Percentiles rank a stretch among this genome's conserved stretches.
phyloP scores from a whole-genome alignment of 2,797 vertebrate species.

The Petrocephalus schoutedeni region DNA sequence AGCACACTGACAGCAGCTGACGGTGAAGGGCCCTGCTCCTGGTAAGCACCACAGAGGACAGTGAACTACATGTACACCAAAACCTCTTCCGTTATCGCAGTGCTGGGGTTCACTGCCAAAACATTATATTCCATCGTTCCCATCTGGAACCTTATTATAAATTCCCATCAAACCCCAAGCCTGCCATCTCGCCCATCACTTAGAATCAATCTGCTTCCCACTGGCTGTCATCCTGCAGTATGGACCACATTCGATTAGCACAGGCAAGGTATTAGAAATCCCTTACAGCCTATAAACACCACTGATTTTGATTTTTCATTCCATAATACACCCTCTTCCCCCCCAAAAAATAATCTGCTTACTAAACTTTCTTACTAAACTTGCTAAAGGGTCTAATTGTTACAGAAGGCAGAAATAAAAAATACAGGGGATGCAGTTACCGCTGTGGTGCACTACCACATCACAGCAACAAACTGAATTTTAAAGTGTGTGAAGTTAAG shows the following conservation, averaged over 20 bases:
- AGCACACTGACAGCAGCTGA: neutral
- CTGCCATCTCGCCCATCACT: neutral
- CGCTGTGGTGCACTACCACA: slow-evolving; percentile 21
- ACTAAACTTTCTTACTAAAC: neutral
- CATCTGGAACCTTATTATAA: neutral
- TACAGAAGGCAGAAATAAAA: slow-evolving; percentile 8
- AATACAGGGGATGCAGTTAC: slow-evolving; percentile 28
- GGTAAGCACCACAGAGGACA: neutral
- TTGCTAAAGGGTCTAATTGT: slow-evolving; percentile 31
- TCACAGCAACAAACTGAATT: slow-evolving; percentile 24
- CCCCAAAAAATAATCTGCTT: slow-evolving; percentile 20
- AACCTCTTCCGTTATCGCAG: neutral
- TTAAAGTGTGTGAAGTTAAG: neutral
- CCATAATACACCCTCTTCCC: slow-evolving; percentile 31
- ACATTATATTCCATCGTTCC: neutral
- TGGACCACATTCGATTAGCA: slow-evolving; percentile 16
- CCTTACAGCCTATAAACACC: neutral
- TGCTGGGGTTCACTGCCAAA: neutral
- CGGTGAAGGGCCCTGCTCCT: neutral
- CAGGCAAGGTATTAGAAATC: neutral
- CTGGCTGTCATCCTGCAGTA: neutral
- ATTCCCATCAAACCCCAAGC: neutral
- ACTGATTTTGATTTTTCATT: slow-evolving; percentile 51
- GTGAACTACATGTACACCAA: neutral
- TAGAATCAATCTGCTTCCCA: neutral